Conservation (phyloP, 1,140 invertebrate species). For the Chlorops oryzae region DNA sequence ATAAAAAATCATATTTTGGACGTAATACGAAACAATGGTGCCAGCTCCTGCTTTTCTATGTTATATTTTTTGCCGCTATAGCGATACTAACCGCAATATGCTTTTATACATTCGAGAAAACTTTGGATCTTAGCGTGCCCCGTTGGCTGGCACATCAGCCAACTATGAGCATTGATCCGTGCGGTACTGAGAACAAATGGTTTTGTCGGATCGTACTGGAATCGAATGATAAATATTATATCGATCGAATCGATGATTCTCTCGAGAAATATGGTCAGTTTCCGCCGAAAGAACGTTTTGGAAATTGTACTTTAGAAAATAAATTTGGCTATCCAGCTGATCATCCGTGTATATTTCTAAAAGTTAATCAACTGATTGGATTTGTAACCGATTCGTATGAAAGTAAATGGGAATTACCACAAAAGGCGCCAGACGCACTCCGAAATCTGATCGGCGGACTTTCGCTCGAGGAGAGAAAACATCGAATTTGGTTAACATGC, state of each 20-base stretch:
- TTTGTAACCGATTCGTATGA: background rate
- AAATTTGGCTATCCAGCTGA: background rate
- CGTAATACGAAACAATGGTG: too few relatives aligned
- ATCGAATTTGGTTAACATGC: slow-evolving; percentile 4
- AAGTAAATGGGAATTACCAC: background rate
- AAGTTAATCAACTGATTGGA: slow-evolving; percentile 1
- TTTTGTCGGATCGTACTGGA: too few relatives aligned
- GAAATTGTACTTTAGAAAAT: background rate
- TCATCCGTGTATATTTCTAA: slow-evolving; percentile 5
- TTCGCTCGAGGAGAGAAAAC: background rate
- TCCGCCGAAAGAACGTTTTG: background rate
- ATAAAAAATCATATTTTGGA: too few relatives aligned
- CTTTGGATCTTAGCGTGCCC: too few relatives aligned
- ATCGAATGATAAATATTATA: too few relatives aligned
- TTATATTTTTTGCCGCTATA: too few relatives aligned
- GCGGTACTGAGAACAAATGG: too few relatives aligned
- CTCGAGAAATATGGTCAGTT: background rate
- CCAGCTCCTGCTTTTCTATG: too few relatives aligned
- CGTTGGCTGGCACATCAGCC: too few relatives aligned
- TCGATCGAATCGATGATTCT: background rate
- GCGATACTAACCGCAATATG: too few relatives aligned
- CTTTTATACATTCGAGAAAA: too few relatives aligned
- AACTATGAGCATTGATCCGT: too few relatives aligned
- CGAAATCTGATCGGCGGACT: background rate
- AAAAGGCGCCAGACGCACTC: background rate